A percentile compares a stretch with the other conserved stretches of the same genome.
Conservation (phyloP, 1,140 invertebrate species). For the Drosophila chauvacae region DNA sequence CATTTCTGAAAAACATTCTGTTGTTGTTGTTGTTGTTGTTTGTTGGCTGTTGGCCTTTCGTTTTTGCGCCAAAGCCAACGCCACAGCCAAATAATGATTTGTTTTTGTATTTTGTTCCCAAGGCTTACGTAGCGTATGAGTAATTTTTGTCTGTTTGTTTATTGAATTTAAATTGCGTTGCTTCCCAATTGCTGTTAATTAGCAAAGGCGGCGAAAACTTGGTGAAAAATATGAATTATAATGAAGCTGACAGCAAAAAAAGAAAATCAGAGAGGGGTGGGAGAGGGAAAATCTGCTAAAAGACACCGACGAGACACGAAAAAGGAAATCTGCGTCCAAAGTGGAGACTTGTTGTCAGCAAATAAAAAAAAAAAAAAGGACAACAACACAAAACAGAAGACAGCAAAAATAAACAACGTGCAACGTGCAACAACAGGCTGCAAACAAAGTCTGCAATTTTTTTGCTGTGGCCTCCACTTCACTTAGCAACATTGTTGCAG, state of each 20-base stretch:
- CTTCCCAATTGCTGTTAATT: constrained; percentile 55
- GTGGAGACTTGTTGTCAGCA: constrained; percentile 38
- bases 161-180: constrained; percentile 62
- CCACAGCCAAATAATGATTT: constrained; percentile 41
- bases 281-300: constrained; percentile 9
- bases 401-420: constrained; percentile 27
- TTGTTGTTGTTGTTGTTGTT: background rate
- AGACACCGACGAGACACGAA: constrained; percentile 30
- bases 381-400: constrained; percentile 18
- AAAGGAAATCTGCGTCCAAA: constrained; percentile 43
- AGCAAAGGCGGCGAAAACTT: constrained; percentile 26
- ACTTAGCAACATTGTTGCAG: constrained; percentile 75
- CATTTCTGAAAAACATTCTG: constrained; percentile 8
- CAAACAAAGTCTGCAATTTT: constrained; percentile 33
- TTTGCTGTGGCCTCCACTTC: constrained; percentile 34
- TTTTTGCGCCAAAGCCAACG: constrained; percentile 15
- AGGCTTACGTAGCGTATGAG: constrained; percentile 67
- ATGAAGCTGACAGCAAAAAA: constrained; percentile 4
- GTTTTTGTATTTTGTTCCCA: constrained; percentile 23
- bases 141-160: constrained; percentile 63
- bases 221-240: constrained; percentile 33
- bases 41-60: constrained; percentile 4
- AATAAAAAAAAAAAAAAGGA: constrained; percentile 15
- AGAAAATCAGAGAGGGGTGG: background rate
- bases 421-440: constrained; percentile 21